Evolutionary conservation across 2,113 vertebrate genomes (phyloP), one percentile per base, ranked within the genome.

Genomic region (Nibea albiflora): DNA sequence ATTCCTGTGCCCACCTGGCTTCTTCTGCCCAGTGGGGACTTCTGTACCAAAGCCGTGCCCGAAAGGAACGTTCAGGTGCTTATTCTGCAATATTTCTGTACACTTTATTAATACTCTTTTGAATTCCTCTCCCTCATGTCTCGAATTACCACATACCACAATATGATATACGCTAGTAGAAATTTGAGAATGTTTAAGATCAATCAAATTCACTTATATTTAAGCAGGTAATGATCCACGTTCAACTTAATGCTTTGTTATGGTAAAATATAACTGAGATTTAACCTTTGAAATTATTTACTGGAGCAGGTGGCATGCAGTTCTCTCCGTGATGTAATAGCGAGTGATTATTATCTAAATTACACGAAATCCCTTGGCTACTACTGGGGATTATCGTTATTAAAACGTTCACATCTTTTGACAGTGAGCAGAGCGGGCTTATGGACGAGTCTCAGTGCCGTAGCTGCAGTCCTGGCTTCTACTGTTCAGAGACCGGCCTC

Each of bases 401-500:
- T 63, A 16, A 61, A 62, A 49, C 28, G 1, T 8, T 53, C 53
- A 50, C 78, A 35, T 91, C 24, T 72, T 60, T 67, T 74, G 61
- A 44, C 89, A 96, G 95, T 78, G 80, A 76, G 53, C 94, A 95
- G 88, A 26, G 73, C 73, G 79, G 93, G 28, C 24, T 92, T 67
- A 66, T 93, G 85, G 6, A 95, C 49, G 49, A 65, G 57, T 91
- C 88, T 42, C 92, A 94, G 86, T 96, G 95, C 84, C 91, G 0
- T 73, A 94, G 16, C 85, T 97, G 96, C 83, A 89, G 73, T 39
- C 91, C 96, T 1, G 96, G 96, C 0, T 95, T 94, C 85, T 96
- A 95, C 92, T 98, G 97, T 80, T 90, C 92, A 66, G 84, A 94
- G 69, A 63, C 84, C 0, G 95, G 95, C 28, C 91, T 95, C 54